Evolutionary conservation across 2,888 invertebrate genomes (phyloP).

Genomic region (Phanerotoma sp.): DNA sequence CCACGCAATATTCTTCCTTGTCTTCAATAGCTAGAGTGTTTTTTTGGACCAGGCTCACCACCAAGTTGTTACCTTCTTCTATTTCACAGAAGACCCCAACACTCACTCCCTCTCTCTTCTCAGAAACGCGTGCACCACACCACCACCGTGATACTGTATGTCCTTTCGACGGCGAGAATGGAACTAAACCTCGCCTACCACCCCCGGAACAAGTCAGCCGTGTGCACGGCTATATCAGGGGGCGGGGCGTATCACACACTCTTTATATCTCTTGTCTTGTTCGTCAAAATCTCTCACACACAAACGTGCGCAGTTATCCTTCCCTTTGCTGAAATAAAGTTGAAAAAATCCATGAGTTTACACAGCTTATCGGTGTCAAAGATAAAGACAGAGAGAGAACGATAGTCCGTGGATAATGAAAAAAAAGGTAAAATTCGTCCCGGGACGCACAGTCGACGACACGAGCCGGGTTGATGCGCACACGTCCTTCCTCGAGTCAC

Average conservation of each 20-base stretch:
- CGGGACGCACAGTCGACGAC: slow-evolving; percentile 18
- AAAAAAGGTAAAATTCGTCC: slow-evolving; percentile 6
- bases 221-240: slow-evolving; percentile 29
- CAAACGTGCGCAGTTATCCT: neutral
- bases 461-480: slow-evolving; percentile 17
- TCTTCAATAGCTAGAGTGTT: too few species aligned
- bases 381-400: neutral
- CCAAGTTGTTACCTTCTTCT: neutral
- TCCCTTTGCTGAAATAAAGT: too few species aligned
- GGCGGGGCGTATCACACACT: slow-evolving; percentile 27
- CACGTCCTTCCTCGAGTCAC: slow-evolving; percentile 18
- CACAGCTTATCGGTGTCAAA: neutral
- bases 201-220: slow-evolving; percentile 17
- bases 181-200: slow-evolving; percentile 27
- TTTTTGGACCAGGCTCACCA: too few species aligned
- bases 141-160: slow-evolving; percentile 13
- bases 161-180: slow-evolving; percentile 14
- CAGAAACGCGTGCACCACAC: slow-evolving; percentile 8
- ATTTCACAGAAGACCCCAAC: neutral
- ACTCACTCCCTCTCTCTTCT: neutral
- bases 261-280: neutral
- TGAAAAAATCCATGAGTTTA: neutral
- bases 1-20: too few species aligned
- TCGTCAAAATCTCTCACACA: neutral
- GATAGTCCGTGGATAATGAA: neutral